Base-by-base conservation (phyloP, 2,888 invertebrate species). In the Acronicta psi region DNA sequence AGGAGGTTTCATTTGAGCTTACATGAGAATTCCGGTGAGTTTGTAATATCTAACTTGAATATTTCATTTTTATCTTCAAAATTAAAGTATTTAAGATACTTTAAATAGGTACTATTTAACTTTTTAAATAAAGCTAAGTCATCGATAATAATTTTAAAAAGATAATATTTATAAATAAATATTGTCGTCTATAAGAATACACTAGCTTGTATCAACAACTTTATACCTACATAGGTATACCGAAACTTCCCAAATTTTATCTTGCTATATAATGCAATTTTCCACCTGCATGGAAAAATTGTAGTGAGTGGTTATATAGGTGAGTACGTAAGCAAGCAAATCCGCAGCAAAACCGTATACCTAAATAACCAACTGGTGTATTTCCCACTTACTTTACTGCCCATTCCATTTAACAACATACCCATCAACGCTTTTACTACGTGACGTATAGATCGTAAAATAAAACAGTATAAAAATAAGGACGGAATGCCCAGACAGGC, bases 401-500 rank as follows among this genome's bases (percentile, higher is more conserved):
- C 72, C 50, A 50, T 59, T 45, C 49, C 45, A 50, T 72, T 71
- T 67, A 59, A 67, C 72, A 46, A 59, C 68, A 59, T 51, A 53
- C 42, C 60, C 53, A 72, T 72, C 53, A 68, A 67, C 68, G 53
- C 42, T 72, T 59, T 72, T 54, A 68, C 50, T 67, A 71, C 53
- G 72, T 59, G 68, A 68, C 50, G 68, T 59, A 53, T 49, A 71
- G 36, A 40, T 67, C 67, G 68, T 68, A 72, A 68, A 67, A 67
- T 53, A 67, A 67, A 66, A 46, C 23, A 53, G 42, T 31, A 50
- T 68, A 72, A 59, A 71, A 68, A 59, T 72, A 67, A 59, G 42
- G 36, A 40, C 42, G 14, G 43, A 29, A 67, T 72, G 54, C 67
- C 40, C 42, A 59, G 67, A 59, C 72, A 18, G 31, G 53, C n/a